Evolutionary conservation across 2,797 vertebrate genomes (phyloP), one percentile per base, ranked within the genome.

Genomic region (Molossus alvarezi): DNA sequence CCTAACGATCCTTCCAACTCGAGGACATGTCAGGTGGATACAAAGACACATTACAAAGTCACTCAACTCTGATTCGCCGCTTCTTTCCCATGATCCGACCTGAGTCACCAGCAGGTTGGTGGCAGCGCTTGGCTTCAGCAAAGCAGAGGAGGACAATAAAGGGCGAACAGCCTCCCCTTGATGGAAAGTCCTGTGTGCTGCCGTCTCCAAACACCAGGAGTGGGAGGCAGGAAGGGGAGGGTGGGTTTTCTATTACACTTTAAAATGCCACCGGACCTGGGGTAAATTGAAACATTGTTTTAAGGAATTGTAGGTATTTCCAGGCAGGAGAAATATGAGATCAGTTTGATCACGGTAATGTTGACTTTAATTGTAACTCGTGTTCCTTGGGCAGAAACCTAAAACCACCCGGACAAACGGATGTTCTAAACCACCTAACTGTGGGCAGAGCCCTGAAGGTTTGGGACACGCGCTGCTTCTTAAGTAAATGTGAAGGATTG

Each of bases 301-400:
- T 94, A 72, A 97, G 91, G 97, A 98, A 96, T 95, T 95, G 64
- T 79, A 96, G 96, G 91, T 91, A 96, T 98, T 98, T 98, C 95
- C 91, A 91, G 96, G 91, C 91, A 89, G 96, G 94, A 92, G 96
- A 96, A 97, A 97, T 77, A 85, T 60, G 94, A 97, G 97, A 92
- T 94, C 88, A 33, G 53, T 89, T 92, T 84, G 90, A 94, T 91
- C 89, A 18, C 25, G 15, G 71, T 33, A 53, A 81, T 91, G 95
- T 95, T 97, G 97, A 96, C 76, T 97, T 97, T 93, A 73, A 92
- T 88, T 93, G 87, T 95, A 96, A 95, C 71, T 92, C 79, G 90
- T 73, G 27, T 94, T 97, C 88, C 79, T 93, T 95, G 93, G 73
- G 86, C 79, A 93, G 96, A 93, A 96, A 95, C 55, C n/a, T 62